Percentiles rank a stretch among this genome's conserved stretches.
These are phyloP conservation scores for Romanogobio albipinnatus DNA, from an alignment of 2,113 vertebrate species.

Conservation along the genomic window DNA sequence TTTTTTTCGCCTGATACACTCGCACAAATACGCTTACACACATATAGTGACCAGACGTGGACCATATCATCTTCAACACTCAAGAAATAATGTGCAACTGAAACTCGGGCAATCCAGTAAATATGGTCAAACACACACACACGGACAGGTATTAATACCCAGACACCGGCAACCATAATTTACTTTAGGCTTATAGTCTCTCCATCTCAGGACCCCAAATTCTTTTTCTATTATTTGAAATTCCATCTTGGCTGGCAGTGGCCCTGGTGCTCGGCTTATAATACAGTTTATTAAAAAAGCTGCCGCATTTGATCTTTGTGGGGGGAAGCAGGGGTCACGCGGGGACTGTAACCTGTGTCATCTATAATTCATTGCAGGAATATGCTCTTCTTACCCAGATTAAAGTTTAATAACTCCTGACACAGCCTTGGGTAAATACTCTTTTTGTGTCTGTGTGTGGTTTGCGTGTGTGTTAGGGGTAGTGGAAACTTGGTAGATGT, in stretches of 20 bases:
- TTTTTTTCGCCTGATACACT: neutral
- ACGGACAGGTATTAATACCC: constrained; percentile 43
- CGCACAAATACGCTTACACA: constrained; percentile 1
- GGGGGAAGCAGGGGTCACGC: constrained; percentile 69
- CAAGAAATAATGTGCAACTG: constrained; percentile 27
- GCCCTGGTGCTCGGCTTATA: constrained; percentile 65
- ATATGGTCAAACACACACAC: constrained; percentile 17
- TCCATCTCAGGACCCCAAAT: constrained; percentile 55
- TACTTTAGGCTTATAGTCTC: constrained; percentile 68
- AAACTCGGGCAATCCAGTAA: constrained; percentile 13
- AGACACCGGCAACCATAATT: constrained; percentile 60
- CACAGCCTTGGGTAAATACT: constrained; percentile 76
- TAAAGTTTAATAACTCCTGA: constrained; percentile 82
- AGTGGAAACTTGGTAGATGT: constrained; percentile 48
- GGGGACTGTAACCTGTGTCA: constrained; percentile 75
- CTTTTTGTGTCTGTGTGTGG: constrained; percentile 66
- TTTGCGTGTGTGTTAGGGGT: constrained; percentile 58
- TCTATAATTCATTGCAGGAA: constrained; percentile 81
- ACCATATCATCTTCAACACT: neutral
- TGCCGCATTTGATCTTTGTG: constrained; percentile 58
- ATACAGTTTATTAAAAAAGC: constrained; percentile 77
- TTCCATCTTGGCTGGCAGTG: constrained; percentile 59
- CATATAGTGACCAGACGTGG: neutral
- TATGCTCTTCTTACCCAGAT: constrained; percentile 79
- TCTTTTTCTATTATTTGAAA: constrained; percentile 65